Evolutionary conservation across 2,888 invertebrate species (phyloP).

Genomic region (Heliconius erato): DNA sequence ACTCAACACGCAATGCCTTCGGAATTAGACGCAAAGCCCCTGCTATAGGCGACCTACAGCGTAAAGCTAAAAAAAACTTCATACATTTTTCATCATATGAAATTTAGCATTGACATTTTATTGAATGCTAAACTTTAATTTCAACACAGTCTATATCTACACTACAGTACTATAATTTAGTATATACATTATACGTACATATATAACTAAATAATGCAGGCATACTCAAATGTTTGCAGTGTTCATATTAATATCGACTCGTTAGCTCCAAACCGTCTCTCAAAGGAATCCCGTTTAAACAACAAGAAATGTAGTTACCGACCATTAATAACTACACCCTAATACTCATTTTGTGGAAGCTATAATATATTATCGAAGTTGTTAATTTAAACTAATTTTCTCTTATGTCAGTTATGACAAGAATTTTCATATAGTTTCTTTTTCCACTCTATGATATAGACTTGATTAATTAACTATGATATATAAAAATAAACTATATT

Average conservation of each 20-base stretch:
- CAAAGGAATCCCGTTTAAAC: conserved; percentile 52
- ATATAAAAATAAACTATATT: too few species aligned
- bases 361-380: conserved; percentile 33
- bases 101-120: background rate
- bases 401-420: background rate
- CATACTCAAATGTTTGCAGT: conserved; percentile 39
- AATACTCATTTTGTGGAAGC: conserved; percentile 22
- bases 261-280: conserved; percentile 35
- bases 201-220: background rate
- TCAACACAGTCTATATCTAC: too few species aligned
- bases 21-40: too few species aligned
- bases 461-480: too few species aligned
- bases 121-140: background rate
- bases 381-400: background rate
- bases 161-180: background rate
- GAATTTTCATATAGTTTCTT: background rate
- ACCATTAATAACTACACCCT: conserved; percentile 36
- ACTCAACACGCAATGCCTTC: too few species aligned
- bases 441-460: background rate
- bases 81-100: too few species aligned
- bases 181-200: background rate
- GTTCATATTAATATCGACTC: conserved; percentile 44
- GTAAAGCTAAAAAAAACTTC: too few species aligned
- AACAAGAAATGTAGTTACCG: conserved; percentile 48
- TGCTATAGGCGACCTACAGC: too few species aligned